Conservation (phyloP, 1,140 invertebrate species). For the Euwallacea similis region DNA sequence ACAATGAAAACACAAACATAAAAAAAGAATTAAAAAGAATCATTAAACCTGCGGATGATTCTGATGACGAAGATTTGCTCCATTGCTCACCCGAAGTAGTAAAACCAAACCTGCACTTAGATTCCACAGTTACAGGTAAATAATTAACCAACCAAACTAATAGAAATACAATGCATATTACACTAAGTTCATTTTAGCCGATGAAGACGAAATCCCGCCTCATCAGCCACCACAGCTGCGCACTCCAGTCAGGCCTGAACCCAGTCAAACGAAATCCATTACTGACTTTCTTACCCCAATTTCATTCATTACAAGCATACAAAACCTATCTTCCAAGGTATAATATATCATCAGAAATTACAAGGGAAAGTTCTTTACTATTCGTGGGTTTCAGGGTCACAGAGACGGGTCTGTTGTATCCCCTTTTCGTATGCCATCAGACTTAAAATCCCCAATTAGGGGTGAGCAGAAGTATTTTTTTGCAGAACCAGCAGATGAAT, state of each 20-base stretch:
- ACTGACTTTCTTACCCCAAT: conserved; percentile 48
- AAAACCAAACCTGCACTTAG: conserved; percentile 15
- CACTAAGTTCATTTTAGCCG: conserved; percentile 15
- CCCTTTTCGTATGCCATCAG: conserved; percentile 37
- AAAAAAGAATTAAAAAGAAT: conserved; percentile 50
- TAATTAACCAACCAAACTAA: not conserved
- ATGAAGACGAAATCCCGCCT: conserved; percentile 45
- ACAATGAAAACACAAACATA: conserved; percentile 20
- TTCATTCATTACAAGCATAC: conserved; percentile 45
- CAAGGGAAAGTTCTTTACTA: conserved; percentile 3
- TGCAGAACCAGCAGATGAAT: conserved; percentile 21
- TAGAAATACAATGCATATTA: not conserved
- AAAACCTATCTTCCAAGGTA: conserved; percentile 43
- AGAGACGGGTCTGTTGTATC: conserved; percentile 30
- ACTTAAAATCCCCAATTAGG: conserved; percentile 45
- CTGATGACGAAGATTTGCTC: conserved; percentile 46
- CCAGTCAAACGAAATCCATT: conserved; percentile 44
- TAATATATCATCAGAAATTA: conserved; percentile 1
- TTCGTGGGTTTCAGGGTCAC: conserved; percentile 17
- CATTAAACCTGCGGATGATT: conserved; percentile 43
- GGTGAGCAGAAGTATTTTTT: conserved; percentile 54
- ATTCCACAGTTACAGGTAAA: conserved; percentile 29
- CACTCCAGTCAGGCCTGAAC: conserved; percentile 38
- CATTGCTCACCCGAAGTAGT: not conserved
- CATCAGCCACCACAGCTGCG: conserved; percentile 40